Percentiles rank a stretch among this genome's conserved stretches.
Conservation (phyloP, 2,888 invertebrate species). For the Napeogenes inachia region DNA sequence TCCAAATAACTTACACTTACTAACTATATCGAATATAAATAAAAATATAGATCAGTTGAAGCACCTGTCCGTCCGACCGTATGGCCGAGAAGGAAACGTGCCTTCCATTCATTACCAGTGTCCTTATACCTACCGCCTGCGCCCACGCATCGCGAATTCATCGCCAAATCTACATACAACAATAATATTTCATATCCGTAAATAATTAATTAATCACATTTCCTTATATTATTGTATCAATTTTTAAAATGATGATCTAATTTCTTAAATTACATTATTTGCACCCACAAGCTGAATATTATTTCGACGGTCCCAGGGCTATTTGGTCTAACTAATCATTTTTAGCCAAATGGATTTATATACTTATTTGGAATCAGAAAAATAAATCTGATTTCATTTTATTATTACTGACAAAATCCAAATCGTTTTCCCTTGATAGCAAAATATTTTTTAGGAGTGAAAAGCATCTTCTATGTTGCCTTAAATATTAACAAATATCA, state of each 20-base stretch:
- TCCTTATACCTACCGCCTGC: slow-evolving; percentile 59
- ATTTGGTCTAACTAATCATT: too few relatives aligned
- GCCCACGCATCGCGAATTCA: slow-evolving; percentile 52
- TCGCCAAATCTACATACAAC: slow-evolving; percentile 29
- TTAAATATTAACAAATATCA: too few relatives aligned
- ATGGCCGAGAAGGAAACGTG: slow-evolving; percentile 57
- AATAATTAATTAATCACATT: slow-evolving; percentile 29
- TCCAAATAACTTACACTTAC: slow-evolving; percentile 14
- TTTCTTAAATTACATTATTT: slow-evolving; percentile 6
- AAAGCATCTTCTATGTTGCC: too few relatives aligned
- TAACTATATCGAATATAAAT: slow-evolving; percentile 9
- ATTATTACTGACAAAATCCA: too few relatives aligned
- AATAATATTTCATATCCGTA: slow-evolving; percentile 30
- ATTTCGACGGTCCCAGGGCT: too few relatives aligned
- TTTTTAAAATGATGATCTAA: slow-evolving; percentile 25
- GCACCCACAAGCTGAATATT: too few relatives aligned
- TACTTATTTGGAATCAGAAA: too few relatives aligned
- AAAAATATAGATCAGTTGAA: slow-evolving; percentile 16
- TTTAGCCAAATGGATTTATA: too few relatives aligned
- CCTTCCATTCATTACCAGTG: slow-evolving; percentile 36
- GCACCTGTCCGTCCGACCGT: slow-evolving; percentile 56
- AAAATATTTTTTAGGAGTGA: too few relatives aligned
- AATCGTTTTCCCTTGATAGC: too few relatives aligned
- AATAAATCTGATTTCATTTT: too few relatives aligned
- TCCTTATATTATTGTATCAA: slow-evolving; percentile 19